Evolutionary conservation across 2,113 vertebrate species (phyloP), one percentile per base, ranked within the genome.

Genomic region (Ceuthmochares aereus): DNA sequence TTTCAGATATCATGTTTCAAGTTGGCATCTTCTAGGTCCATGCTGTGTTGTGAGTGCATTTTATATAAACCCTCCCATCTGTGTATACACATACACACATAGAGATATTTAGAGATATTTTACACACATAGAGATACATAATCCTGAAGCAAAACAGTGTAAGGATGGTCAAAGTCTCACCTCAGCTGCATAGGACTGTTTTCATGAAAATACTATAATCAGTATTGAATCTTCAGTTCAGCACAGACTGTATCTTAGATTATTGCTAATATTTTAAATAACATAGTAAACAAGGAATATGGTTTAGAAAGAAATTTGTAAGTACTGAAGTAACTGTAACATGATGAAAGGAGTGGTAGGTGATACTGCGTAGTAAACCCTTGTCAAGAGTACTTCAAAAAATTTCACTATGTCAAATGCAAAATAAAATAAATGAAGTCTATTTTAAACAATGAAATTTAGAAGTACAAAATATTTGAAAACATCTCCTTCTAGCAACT

Each of bases 11-110:
- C 36, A 73, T 2, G 22, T n/a, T 81, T 58, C 58, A 81, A 93
- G 69, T 34, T 15, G 59, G 22, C 0, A 0, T 21, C 34, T 67
- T 67, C 29, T 32, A 55, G 4, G 1, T 32, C 22, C n/a, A 23
- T 6, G 8, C 26, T 42, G 37, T 37, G 9, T 7, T 9, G 4
- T 25, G 34, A 30, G 20, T 23, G 29, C 4, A 14, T 47, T 83
- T 80, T 54, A 91, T 27, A 73, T 10, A 29, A 4, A 60, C 23
- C 8, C 5, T 8, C 9, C 6, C 1, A 6, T 14, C 16, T 51
- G 20, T 21, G 10, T 23, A 22, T 6, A 29, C 1, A 34, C 11
- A 25, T 5, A 18, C 25, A 14, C 14, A 72, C 4, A 37, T 7
- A 42, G 0, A 52, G n/a, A 27, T 16, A 69, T 25, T 83, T 56